Base-by-base conservation (phyloP, 2,888 invertebrate genomes). In the Zonitis immaculata region DNA sequence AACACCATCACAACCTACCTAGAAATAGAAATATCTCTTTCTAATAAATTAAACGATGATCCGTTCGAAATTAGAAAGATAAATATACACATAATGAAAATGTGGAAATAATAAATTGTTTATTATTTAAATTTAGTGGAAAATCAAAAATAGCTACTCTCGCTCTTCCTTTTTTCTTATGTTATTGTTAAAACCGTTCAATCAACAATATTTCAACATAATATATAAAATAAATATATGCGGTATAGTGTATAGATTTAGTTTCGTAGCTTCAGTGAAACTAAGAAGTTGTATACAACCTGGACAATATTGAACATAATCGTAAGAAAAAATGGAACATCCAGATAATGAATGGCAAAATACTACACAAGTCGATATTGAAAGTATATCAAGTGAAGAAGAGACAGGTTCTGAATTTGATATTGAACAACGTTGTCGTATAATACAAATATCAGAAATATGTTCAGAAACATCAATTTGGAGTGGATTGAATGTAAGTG, bases 1-100 rank as follows among this genome's bases (percentile, higher is more conserved):
- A 0, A 85, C 86, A 0, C 98, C 98, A 79, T 99, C 98, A 11
- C 97, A 96, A 16, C 97, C 98, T 51, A 98, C 82, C 89, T 91
- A 70, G 45, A 78, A 71, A 51, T 55, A 52, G 51, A 39, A 39
- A 11, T n/a, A 27, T 4, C 7, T 27, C 2, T 27, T 35, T 14
- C 14, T 9, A 20, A 20, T 7, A 20, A 20, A 26, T 26, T 26
- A 26, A 26, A 7, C 26, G 8, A 26, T 26, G 7, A 26, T 6
- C 6, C 8, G 6, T 7, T 16, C 9, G 2, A 39, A 14, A 18
- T 39, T n/a, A 4, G 16, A 11, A 39, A 9, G n/a, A 20, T 18
- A 39, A 18, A 39, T 39, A 20, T 20, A 39, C 39, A 16, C 16
- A 35, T 35, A 35, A 35, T 9, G 39, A 39, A 39, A 39, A 39